Evolutionary conservation across 1,140 invertebrate species (phyloP), one percentile per base, ranked within the genome.

Genomic region (Eumeta japonica): DNA sequence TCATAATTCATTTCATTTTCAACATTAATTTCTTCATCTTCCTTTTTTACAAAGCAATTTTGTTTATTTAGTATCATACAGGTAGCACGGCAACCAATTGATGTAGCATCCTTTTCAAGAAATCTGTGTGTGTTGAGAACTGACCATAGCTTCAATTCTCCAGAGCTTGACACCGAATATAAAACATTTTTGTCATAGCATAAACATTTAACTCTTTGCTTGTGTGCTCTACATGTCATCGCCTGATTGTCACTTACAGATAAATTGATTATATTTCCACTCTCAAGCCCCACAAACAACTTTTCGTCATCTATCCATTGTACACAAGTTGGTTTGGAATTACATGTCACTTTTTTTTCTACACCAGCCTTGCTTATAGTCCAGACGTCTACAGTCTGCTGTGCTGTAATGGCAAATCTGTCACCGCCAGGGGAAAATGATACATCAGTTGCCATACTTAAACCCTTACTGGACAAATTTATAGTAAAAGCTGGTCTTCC

Each of bases 401-500:
- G 83, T 20, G 84, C 83, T 20, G 80, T 80, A 10, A 94, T 59
- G 2, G 85, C 79, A 67, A 93, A 94, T 41, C 80, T 79, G 11
- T 81, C 71, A 10, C 89, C 91, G 50, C 77, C 74, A 9, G 84
- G 83, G 35, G 81, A 82, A 81, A 85, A 89, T 39, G 70, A 78
- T 39, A 61, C 82, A 52, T 64, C 81, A 43, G 62, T 79, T 48
- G 58, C 82, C 52, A 66, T 56, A 52, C 55, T 72, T 65, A 55
- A 80, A 65, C 70, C 81, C 56, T 83, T 85, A 30, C 77, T 83
- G 12, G 79, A 76, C 14, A 97, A 67, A 65, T 97, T 95, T 2
- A 87, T 92, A 1, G 88, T 85, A 63, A 90, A 97, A 2, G 92
- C 91, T 56, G 82, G 82, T 47, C 90, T 79, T 0, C 93, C 94